Base-by-base conservation (phyloP, 2,888 invertebrate genomes). In the Saturnia japonica region DNA sequence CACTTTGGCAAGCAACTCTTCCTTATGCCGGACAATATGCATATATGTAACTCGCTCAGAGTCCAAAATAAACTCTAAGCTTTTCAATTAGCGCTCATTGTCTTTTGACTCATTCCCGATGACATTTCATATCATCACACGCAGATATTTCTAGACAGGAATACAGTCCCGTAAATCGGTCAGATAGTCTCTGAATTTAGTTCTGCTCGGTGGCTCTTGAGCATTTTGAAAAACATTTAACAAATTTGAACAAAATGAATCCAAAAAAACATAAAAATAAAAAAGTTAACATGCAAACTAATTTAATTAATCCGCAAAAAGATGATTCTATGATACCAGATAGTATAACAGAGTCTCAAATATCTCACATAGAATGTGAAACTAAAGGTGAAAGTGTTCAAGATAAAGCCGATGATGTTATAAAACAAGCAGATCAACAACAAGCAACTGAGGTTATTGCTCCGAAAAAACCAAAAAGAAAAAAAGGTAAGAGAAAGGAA, bases 381-480 rank as follows among this genome's bases (percentile, higher is more conserved):
- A 73, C 74, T 69, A 76, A 76, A 72, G 75, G 40, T 64, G 64
- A 34, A 64, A 64, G 40, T 40, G 40, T 64, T 40, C 64, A 40
- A 64, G 64, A 78, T 62, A 77, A 74, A 51, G 70, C 74, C 62
- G 73, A 75, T 72, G 74, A 76, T 69, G 73, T 73, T 72, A 34
- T 67, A 70, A 75, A 77, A 69, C 74, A 62, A 73, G 68, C 77
- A 60, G 28, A 60, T 45, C 77, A 78, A 71, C 77, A 79, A 72
- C 74, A 76, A 40, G 75, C 76, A 73, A 71, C 73, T 68, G 82
- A 81, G 69, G 82, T 80, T 72, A 85, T 86, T 70, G 79, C 80
- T 25, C 94, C 94, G 0, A 90, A 90, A n/a, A 94, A 93, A 80
- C 94, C 94, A 0, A 94, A 94, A 78, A 82, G 94, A 74, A 91